Base-by-base conservation (phyloP, 2,888 invertebrate species). In the Pheosia tremula region DNA sequence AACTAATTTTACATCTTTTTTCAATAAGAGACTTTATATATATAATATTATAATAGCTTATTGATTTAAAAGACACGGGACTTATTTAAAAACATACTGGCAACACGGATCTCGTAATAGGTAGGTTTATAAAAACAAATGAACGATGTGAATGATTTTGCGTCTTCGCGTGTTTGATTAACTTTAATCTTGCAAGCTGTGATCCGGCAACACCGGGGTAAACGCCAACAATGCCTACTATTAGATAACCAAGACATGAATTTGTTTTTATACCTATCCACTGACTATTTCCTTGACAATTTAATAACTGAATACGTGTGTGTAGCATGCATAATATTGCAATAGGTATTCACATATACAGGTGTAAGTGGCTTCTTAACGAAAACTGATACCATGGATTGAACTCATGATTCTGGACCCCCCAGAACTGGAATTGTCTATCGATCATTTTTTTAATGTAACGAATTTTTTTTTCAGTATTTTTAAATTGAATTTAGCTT, bases 91-190 rank as follows among this genome's bases (percentile, higher is more conserved):
- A 43, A 9, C n/a, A 5, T n/a, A 47, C n/a, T 47, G n/a, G 47
- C 47, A 47, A 47, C n/a, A 47, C 47, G 4, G 11, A 4, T n/a
- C n/a, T 24, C 24, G 24, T 24, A 24, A 24, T 24, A 24, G 24
- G n/a, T 47, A 47, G n/a, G 10, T 61, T 68, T 71, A 71, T 79
- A 86, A 86, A 85, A 84, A 83, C 74, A 69, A 76, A 80, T 75
- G 64, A 13, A 43, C 5, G 38, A 53, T 79, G 71, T 70, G 75
- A 77, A 74, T 79, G 24, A 24, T 24, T 24, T 24, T 24, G 77
- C 76, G 64, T 71, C 69, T 78, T 87, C 71, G 88, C 86, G 86
- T 88, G 88, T 75, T 75, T 37, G 53, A 53, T 24, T 50, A 50
- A 8, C 50, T 39, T 54, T 38, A 54, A 38, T 56, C 39, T 41